phyloP scores from a whole-genome alignment of 2,113 vertebrate species.

The Okapia johnstoni region DNA sequence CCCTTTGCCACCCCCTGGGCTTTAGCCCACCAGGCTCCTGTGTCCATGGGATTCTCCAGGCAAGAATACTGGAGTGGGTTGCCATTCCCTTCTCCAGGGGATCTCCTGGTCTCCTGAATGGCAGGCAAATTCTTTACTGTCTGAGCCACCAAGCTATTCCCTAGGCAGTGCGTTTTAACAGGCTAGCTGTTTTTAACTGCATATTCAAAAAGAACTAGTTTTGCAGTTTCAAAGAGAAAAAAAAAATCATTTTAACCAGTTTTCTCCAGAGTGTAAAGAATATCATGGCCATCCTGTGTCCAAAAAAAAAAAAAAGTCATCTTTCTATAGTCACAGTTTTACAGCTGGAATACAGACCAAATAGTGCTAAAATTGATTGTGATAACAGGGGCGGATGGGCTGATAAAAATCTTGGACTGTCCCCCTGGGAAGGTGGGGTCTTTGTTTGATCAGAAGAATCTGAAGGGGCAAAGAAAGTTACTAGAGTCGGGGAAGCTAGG shows the following conservation, averaged over 20 bases:
- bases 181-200: neutral
- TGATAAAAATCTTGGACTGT: neutral
- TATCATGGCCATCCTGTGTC: neutral
- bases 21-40: neutral
- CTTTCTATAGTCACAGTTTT: neutral
- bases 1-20: too few relatives aligned
- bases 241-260: neutral
- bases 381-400: neutral
- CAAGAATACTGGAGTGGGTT: neutral
- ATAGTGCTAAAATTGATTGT: neutral
- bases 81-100: neutral
- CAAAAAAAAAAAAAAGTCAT: neutral
- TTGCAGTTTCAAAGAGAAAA: neutral
- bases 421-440: neutral
- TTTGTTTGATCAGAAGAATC: neutral
- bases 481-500: neutral
- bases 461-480: neutral
- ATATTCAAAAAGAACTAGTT: neutral
- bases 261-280: neutral
- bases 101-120: neutral
- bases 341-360: neutral
- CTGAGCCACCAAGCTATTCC: neutral
- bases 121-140: neutral
- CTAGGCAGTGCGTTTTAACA: neutral
- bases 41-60: neutral